These are phyloP conservation scores for Avahi laniger DNA, from an alignment of 2,797 vertebrate species.

Conservation along the genomic window DNA sequence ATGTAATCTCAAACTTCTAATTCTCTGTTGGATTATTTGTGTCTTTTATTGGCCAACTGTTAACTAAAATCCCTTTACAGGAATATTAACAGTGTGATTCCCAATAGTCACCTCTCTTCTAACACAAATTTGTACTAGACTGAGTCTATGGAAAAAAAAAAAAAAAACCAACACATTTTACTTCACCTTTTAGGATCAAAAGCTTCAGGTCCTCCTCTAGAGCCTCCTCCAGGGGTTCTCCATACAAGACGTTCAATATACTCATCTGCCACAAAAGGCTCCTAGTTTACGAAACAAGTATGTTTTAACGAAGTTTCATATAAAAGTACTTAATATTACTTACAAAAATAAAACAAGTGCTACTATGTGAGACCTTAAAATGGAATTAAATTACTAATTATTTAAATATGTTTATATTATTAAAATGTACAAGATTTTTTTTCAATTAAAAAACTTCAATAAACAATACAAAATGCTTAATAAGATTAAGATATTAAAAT, in stretches of 20 bases:
- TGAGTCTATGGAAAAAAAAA: not conserved
- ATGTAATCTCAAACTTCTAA: not conserved
- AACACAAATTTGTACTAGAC: constrained; percentile 13
- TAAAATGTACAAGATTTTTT: not conserved
- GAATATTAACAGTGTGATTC: constrained; percentile 16
- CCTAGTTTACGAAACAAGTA: constrained; percentile 87
- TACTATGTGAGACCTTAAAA: constrained; percentile 41
- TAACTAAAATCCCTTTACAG: constrained; percentile 47
- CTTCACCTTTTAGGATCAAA: constrained; percentile 98
- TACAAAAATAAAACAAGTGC: constrained; percentile 49
- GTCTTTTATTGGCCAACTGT: not conserved
- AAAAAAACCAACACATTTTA: not conserved
- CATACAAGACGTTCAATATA: constrained; percentile 98
- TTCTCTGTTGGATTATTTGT: not conserved
- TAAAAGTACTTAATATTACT: constrained; percentile 42
- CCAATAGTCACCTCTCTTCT: not conserved
- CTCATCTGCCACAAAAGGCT: constrained; percentile 99
- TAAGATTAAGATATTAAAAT: constrained; percentile 1
- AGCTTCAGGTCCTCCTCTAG: constrained; percentile 95
- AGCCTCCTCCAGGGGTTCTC: constrained; percentile 98
- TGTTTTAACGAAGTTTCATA: constrained; percentile 68
- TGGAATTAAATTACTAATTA: constrained; percentile 47
- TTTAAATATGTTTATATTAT: not conserved
- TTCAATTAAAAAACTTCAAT: not conserved
- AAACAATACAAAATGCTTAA: not conserved